Evolutionary conservation across 1,140 invertebrate species (phyloP), one percentile per base, ranked within the genome.

Genomic region (Rhagoletis zephyria): DNA sequence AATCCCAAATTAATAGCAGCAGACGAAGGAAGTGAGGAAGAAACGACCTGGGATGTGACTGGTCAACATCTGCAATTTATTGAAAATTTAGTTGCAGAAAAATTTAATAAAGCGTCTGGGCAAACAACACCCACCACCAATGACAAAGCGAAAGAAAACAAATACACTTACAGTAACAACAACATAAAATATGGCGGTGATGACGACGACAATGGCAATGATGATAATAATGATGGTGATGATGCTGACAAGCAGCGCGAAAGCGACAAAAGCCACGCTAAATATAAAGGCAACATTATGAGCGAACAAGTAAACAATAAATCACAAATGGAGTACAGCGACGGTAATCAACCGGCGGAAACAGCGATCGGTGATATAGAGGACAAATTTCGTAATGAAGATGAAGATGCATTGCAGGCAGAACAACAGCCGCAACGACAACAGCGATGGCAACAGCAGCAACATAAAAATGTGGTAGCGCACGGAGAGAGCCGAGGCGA

Each of bases 321-420:
- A 81, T 85, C 61, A 77, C 60, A 64, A 77, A 81, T 81, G 74
- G 64, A 65, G 12, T 61, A 67, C 60, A 67, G 7, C 30, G 65
- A 85, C 48, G 48, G n/a, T 81, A 81, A 56, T 81, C 45, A 81
- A 56, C 48, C 5, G 12, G 30, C 42, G 70, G 65, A 77, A 65
- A 85, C 56, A 48, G 87, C 87, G 59, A 88, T 88, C 67, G 87
- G 87, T 70, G 87, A 88, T 88, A 88, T 88, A 14, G 87, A 86
- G 19, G 87, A 70, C 51, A 86, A 77, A 42, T 85, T 85, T 85
- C 60, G 56, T 30, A 85, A 85, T 63, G 65, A 88, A 74, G 67
- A 74, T 51, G 59, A 77, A n/a, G 67, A 19, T 30, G 64, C 5
- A 19, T 40, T n/a, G 42, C 67, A 59, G 51, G 59, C 63, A 85